Base-by-base conservation (phyloP, 2,797 vertebrate genomes). In the Rachycentron canadum region DNA sequence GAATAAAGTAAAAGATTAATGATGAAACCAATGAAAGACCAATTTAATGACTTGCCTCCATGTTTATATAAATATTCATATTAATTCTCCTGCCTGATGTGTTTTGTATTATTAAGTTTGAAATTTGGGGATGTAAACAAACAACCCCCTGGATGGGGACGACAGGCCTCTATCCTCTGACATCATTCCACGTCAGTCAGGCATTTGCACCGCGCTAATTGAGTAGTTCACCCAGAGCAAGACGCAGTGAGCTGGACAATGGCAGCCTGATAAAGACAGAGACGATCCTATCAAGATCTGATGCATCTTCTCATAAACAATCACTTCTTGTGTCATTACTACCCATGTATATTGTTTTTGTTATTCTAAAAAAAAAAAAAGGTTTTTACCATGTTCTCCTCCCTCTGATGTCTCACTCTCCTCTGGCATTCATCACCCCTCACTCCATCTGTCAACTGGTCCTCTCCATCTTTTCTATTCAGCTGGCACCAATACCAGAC, bases 131-230 rank as follows among this genome's bases (percentile, higher is more conserved):
- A 72, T 57, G 66, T 82, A 74, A 88, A 71, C 78, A 82, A 87
- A 83, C 73, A 74, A 8, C 76, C 70, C 62, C 65, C 50, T 62
- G 56, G 60, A 70, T 13, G 53, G 68, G 64, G 62, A 81, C 69
- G 76, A 53, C 69, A 56, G 73, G 71, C 36, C 60, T 78, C 34
- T 82, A 79, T 86, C 82, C 86, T n/a, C 12, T 11, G 25, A 76
- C 26, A 34, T 26, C 81, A 87, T 88, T 85, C 82, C 73, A 65
- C 61, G 72, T 73, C 78, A 68, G 55, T 79, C 85, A 84, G n/a
- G 53, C 57, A 17, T 89, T 79, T 83, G 71, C 74, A 53, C 83
- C 76, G 73, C 1, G 5, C 69, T 89, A 89, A 90, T 85, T 88
- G 76, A 86, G 73, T 7, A 1, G 62, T 61, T 67, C 34, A 12